Evolutionary conservation across 2,113 vertebrate genomes (phyloP), one percentile per base, ranked within the genome.

Genomic region (Pelecanus crispus): DNA sequence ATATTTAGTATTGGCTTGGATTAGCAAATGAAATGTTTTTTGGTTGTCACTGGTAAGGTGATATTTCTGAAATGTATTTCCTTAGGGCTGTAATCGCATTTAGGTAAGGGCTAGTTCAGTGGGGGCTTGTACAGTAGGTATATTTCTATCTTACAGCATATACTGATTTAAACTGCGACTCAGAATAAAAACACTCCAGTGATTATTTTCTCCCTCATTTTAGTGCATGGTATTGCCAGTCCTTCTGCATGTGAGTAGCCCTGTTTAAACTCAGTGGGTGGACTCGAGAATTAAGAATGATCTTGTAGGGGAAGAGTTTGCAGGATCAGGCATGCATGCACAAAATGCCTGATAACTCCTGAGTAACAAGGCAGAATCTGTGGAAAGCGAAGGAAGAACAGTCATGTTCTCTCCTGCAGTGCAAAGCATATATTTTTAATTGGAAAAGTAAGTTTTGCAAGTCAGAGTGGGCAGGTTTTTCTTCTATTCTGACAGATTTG

Each of bases 401-500:
- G 89, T 73, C 13, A 13, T 79, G 88, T 94, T 95, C 78, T 93
- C n/a, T 94, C 70, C 70, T 81, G 86, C 89, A 81, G 68, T 79
- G 62, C 74, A 82, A 96, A 80, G 53, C 45, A 29, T 82, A 17
- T 50, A 81, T 91, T 92, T 95, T 91, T 92, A 86, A 96, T 95
- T 91, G 92, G 95, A 65, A 81, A 97, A 96, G 78, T 95, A 97
- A 97, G 89, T 91, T 94, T 84, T 95, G 50, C 53, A 95, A 95
- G 94, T 96, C 90, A 50, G 89, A 94, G 93, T 95, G 92, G 92
- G 92, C 93, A 95, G 90, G 90, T 94, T 95, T 96, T 94, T 90
- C 87, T 96, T 94, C 80, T 88, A 94, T 95, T 96, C 94, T 92
- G 92, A 95, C 95, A 96, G 95, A 96, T 97, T 96, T 92, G 95